These are phyloP conservation scores for Limenitis camilla DNA, from an alignment of 2,888 invertebrate species.

Conservation along the genomic window DNA sequence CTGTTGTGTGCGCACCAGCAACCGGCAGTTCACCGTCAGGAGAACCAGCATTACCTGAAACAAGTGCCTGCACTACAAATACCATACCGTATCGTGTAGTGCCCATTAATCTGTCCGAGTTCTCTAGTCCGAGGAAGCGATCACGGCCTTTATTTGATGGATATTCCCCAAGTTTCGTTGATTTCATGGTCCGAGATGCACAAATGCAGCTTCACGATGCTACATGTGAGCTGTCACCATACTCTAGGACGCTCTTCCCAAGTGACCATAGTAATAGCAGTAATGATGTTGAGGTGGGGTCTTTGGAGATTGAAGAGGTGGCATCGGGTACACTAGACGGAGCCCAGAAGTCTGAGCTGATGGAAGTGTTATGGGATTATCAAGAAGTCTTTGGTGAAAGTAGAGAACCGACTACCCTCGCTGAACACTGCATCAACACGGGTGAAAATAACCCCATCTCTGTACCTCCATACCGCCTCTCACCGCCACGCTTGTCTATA, in stretches of 20 bases:
- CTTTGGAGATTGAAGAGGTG: background rate
- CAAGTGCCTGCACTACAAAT: background rate
- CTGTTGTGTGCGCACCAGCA: background rate
- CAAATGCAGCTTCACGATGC: background rate
- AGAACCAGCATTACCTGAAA: background rate
- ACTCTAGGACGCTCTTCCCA: background rate
- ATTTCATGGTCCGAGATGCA: background rate
- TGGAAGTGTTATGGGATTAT: too few relatives aligned
- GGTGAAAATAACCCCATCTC: too few relatives aligned
- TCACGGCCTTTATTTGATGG: background rate
- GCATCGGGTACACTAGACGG: too few relatives aligned
- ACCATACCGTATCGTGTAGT: background rate
- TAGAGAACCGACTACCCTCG: too few relatives aligned
- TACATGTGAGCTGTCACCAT: background rate
- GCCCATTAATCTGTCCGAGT: background rate
- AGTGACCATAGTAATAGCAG: background rate
- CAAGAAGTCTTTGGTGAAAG: too few relatives aligned
- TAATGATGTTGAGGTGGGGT: background rate
- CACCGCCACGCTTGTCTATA: too few relatives aligned
- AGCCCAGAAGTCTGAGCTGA: too few relatives aligned
- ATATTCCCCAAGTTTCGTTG: background rate
- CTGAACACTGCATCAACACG: too few relatives aligned
- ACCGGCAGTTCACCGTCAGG: background rate
- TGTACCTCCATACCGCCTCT: too few relatives aligned
- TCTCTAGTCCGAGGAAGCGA: background rate